phyloP scores from a whole-genome alignment of 2,113 vertebrate species.

The Crotalus tigris region DNA sequence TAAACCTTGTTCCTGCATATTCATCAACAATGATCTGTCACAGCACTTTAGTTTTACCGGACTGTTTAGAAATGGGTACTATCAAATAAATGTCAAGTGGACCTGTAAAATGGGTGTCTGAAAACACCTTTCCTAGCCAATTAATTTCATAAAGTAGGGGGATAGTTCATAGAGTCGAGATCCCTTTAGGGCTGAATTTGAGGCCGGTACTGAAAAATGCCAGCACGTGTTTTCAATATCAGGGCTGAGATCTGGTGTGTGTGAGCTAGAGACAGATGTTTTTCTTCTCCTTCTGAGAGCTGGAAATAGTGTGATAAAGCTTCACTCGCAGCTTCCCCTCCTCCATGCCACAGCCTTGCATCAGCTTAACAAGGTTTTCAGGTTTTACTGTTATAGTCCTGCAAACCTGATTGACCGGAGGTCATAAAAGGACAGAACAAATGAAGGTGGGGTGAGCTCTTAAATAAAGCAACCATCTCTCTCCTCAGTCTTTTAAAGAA shows the following conservation, averaged over 20 bases:
- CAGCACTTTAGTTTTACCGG: background rate
- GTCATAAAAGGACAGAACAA: background rate
- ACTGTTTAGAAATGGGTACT: background rate
- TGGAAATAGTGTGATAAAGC: background rate
- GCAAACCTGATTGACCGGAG: background rate
- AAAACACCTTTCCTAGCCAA: background rate
- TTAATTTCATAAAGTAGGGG: background rate
- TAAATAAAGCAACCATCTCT: background rate
- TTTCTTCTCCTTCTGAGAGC: background rate
- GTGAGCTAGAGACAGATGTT: background rate
- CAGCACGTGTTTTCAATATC: conserved; percentile 11
- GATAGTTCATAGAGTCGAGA: background rate
- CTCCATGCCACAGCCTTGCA: background rate
- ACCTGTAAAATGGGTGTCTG: background rate
- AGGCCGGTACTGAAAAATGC: background rate
- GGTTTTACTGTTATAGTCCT: background rate
- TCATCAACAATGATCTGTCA: background rate
- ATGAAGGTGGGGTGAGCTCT: background rate
- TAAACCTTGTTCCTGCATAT: background rate
- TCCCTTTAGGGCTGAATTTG: background rate
- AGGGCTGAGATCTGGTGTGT: background rate
- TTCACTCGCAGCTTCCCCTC: background rate
- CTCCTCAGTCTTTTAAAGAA: background rate
- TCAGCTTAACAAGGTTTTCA: conserved; percentile 5
- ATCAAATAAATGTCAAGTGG: background rate